Base-by-base conservation (phyloP, 2,797 vertebrate genomes). In the Hoplostethus mediterraneus region DNA sequence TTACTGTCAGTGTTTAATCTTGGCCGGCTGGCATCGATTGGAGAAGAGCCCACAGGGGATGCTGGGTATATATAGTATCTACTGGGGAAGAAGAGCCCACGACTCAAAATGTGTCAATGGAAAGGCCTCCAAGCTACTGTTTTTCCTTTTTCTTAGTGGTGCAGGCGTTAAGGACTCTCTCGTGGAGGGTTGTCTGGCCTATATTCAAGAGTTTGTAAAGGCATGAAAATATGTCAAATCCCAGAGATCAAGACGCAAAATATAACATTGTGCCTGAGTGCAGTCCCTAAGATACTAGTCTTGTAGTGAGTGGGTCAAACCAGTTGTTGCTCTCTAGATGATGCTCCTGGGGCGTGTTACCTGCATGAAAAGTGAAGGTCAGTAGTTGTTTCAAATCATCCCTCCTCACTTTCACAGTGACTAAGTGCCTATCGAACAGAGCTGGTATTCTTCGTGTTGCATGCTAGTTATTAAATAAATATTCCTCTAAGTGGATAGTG, bases 71-170 rank as follows among this genome's bases (percentile, higher is more conserved):
- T 89, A 68, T 86, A 83, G 63, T 63, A 83, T 72, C 58, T 69
- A 71, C 58, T 63, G 77, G 86, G 84, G 76, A 77, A 82, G 62
- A 80, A 72, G 31, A 79, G 64, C 71, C 84, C 71, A 73, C 60
- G 48, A 77, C 62, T 76, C 65, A 80, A 89, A 89, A 88, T 85
- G 82, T 85, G 86, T 89, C 79, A 88, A 74, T 75, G 74, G 67
- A 81, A 74, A 62, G 81, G 77, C 77, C 90, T 90, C 77, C 55
- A 60, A 89, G 84, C 79, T 58, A 69, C 67, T 64, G 51, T 58
- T 72, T 59, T 76, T 42, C 51, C 49, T 54, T 49, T 54, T 75
- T 58, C 56, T 56, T 47, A 3, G 17, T 80, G 77, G 51, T 78
- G 74, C 48, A 48, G 45, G 51, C 75, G 77, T 48, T 1, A 17